A percentile compares a stretch with the other conserved stretches of the same genome.
phyloP scores from a whole-genome alignment of 2,888 invertebrate species.

The Lobophora halterata region DNA sequence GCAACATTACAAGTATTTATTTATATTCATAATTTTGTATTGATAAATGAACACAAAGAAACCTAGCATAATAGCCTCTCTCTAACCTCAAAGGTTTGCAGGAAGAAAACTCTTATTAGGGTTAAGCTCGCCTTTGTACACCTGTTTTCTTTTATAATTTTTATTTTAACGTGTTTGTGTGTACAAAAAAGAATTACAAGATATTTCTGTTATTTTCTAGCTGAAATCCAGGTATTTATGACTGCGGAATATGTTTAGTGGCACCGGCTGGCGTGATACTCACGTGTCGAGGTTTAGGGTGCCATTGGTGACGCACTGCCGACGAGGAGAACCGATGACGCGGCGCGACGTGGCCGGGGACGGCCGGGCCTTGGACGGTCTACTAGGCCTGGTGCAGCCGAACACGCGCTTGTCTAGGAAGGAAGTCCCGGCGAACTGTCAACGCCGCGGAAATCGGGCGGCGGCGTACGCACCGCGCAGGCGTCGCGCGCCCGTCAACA shows the following conservation, averaged over 20 bases:
- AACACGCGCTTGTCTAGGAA: constrained; percentile 77
- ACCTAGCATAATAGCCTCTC: no score
- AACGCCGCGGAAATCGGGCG: constrained; percentile 83
- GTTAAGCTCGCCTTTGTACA: no score
- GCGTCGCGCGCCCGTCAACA: constrained; percentile 81
- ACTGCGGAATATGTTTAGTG: constrained; percentile 7
- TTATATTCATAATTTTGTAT: no score
- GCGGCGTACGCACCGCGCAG: constrained; percentile 66
- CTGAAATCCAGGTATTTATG: background rate
- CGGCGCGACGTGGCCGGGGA: constrained; percentile 35
- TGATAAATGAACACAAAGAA: no score
- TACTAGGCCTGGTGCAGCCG: constrained; percentile 54
- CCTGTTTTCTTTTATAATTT: no score
- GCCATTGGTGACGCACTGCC: constrained; percentile 54
- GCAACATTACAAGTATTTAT: no score
- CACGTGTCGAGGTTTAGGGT: constrained; percentile 54
- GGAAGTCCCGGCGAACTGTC: constrained; percentile 82
- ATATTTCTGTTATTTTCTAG: background rate
- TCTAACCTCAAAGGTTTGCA: no score
- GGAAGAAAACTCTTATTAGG: no score
- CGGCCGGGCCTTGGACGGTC: constrained; percentile 35
- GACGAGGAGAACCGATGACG: constrained; percentile 30
- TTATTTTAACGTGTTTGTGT: no score
- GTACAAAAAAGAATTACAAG: no score
- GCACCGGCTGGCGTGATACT: constrained; percentile 30